Evolutionary conservation across 2,797 vertebrate genomes (phyloP).

Genomic region (Periparus ater): DNA sequence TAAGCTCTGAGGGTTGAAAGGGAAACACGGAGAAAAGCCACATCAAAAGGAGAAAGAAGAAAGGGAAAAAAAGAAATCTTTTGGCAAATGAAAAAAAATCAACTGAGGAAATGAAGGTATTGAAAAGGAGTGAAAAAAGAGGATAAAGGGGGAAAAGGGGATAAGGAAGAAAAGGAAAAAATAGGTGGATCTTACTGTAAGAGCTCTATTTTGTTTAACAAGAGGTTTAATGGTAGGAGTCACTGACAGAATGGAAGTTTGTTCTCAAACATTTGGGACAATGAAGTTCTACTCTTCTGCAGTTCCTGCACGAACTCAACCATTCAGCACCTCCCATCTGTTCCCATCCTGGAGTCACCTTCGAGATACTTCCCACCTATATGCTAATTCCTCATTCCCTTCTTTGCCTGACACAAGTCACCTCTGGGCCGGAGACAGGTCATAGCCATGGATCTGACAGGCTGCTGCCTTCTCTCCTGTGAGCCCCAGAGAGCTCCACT

Average conservation of each 20-base stretch:
- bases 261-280: neutral
- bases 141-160: neutral
- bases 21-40: constrained; percentile 44
- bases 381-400: neutral
- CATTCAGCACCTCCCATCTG: rapidly evolving
- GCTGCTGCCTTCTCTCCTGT: neutral
- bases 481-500: neutral
- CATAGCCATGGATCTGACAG: neutral
- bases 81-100: constrained; percentile 47
- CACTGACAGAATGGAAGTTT: neutral
- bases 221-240: neutral
- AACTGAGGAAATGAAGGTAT: constrained; percentile 13
- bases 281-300: neutral
- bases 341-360: rapidly evolving
- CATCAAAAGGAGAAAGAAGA: constrained; percentile 57
- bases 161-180: constrained; percentile 25
- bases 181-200: constrained; percentile 8
- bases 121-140: constrained; percentile 35
- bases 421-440: neutral
- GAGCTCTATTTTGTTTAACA: neutral
- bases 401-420: neutral
- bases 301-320: neutral
- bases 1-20: constrained; percentile 50
- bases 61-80: constrained; percentile 44
- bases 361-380: neutral